Conservation (phyloP, 2,113 vertebrate species). For the Heterotis niloticus region DNA sequence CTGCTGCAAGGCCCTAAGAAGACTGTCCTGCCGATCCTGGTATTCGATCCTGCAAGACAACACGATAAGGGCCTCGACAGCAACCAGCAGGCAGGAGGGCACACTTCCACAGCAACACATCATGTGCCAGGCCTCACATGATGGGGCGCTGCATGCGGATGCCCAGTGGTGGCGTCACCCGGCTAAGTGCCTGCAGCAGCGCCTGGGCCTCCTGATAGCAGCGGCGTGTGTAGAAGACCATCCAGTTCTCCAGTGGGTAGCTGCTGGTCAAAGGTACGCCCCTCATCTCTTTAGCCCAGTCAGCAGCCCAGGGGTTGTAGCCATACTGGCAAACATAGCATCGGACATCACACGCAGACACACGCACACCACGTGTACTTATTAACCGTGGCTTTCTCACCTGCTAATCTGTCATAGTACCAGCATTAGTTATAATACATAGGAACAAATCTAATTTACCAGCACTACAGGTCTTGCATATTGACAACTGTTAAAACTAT, state of each 20-base stretch:
- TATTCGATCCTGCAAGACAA: constrained; percentile 74
- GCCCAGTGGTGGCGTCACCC: constrained; percentile 75
- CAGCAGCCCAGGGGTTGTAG: constrained; percentile 73
- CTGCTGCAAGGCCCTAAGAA: constrained; percentile 75
- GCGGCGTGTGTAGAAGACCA: constrained; percentile 71
- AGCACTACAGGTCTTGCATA: no score
- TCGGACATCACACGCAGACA: no score
- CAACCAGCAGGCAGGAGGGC: no score
- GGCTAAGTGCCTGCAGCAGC: constrained; percentile 74
- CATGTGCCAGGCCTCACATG: constrained; percentile 61
- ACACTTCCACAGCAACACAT: background rate
- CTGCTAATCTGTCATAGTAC: no score
- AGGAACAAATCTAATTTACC: no score
- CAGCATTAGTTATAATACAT: no score
- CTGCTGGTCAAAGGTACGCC: constrained; percentile 66
- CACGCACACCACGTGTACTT: no score
- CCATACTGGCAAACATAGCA: constrained; percentile 66
- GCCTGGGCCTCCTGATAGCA: constrained; percentile 67
- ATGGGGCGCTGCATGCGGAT: constrained; percentile 67
- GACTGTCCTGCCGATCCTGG: constrained; percentile 80
- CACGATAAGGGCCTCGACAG: background rate
- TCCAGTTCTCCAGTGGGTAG: constrained; percentile 75
- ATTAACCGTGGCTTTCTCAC: no score
- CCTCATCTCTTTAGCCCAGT: constrained; percentile 85
- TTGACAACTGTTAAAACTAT: no score